A percentile compares a stretch with the other conserved stretches of the same genome.
Evolutionary conservation across 2,888 invertebrate species (phyloP).

Genomic region (Petrolisthes manimaculis): DNA sequence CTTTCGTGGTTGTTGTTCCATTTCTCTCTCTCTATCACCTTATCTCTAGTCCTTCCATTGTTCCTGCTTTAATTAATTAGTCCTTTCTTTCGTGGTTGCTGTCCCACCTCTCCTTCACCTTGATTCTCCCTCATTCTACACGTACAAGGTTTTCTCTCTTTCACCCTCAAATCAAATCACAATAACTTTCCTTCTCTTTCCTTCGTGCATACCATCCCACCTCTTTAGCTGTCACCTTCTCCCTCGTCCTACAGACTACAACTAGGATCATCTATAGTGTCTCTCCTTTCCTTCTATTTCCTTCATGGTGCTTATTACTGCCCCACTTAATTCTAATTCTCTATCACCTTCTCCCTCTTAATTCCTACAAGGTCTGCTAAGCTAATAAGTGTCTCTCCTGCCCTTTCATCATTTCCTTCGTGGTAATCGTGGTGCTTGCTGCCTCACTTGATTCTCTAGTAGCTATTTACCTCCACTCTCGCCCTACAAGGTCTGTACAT

Average conservation of each 20-base stretch:
- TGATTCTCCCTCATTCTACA: not conserved
- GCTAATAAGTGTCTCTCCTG: not conserved
- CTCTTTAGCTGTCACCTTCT: not conserved
- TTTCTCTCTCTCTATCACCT: constrained; percentile 22
- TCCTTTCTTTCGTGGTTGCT: not conserved
- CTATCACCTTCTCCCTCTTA: not conserved
- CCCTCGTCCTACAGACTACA: not conserved
- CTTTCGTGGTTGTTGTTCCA: too few relatives aligned
- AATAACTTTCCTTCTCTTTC: constrained; percentile 6
- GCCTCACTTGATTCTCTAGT: not conserved
- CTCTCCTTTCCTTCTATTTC: not conserved
- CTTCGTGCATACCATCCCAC: not conserved
- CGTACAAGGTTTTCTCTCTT: too few relatives aligned
- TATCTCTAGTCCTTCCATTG: not conserved
- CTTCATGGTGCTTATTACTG: not conserved
- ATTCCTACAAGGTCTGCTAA: not conserved
- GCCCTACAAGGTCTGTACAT: too few relatives aligned
- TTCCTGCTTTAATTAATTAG: not conserved
- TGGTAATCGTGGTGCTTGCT: too few relatives aligned
- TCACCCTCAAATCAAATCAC: too few relatives aligned
- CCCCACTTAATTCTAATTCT: not conserved
- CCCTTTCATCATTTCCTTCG: not conserved
- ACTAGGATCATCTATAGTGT: not conserved
- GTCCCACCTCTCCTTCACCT: not conserved
- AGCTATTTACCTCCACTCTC: constrained; percentile 11